Base-by-base conservation (phyloP, 2,888 invertebrate genomes). In the Galeopsomyia nigrocyanea region DNA sequence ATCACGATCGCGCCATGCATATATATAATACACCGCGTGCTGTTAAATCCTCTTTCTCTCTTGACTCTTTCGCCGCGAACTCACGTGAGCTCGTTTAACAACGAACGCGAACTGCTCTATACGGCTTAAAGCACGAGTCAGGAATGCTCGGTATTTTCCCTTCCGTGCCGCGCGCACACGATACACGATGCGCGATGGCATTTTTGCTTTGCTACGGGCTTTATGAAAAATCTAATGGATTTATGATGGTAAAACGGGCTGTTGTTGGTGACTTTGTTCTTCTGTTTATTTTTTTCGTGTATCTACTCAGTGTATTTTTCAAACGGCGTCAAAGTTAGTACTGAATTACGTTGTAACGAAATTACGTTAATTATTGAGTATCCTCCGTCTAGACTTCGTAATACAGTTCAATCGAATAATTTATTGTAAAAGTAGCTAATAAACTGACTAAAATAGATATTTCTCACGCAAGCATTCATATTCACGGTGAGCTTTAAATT, bases 1-100 rank as follows among this genome's bases (percentile, higher is more conserved):
- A 81, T 81, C 78, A 78, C 73, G 78, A 77, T 79, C 75, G 75
- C 77, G 70, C 39, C 13, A 39, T 39, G 39, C 39, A 39, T 26
- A 26, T 26, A 26, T 26, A 26, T n/a, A n/a, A n/a, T n/a, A n/a
- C n/a, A n/a, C n/a, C 26, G 26, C 26, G 26, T 69, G 74, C 64
- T 73, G 77, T 73, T 71, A 78, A 79, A 80, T 79, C 61, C 67
- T 73, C 55, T 22, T 65, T 26, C 26, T 26, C 26, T 26, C 2
- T 26, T 5, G 56, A 49, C 61, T 46, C 73, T 56, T 26, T 31
- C 21, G n/a, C 58, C 31, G n/a, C 13, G 3, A 22, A 26, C 65
- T 14, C 47, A 19, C 57, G 50, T 19, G 66, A 26, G 13, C 39
- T 39, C 39, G 39, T 39, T 39, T 39, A 39, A 39, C 39, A 60